Conservation (phyloP, 2,888 invertebrate genomes). For the Drosophila setosimentum region DNA sequence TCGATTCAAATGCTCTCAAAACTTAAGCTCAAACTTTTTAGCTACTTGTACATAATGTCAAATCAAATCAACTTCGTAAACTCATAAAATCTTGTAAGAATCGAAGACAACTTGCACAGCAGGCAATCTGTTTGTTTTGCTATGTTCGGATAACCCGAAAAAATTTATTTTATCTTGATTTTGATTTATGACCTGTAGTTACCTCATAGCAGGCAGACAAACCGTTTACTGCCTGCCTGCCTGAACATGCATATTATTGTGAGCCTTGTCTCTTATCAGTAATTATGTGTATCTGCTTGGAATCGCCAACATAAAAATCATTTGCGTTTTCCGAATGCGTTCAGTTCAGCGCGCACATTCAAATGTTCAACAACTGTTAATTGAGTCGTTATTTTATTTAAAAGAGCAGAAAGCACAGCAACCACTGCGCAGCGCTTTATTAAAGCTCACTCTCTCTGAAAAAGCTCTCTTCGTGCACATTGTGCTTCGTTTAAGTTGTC, state of each 20-base stretch:
- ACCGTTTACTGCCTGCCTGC: constrained; percentile 53
- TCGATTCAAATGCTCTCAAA: not conserved
- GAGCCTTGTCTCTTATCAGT: constrained; percentile 27
- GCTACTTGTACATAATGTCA: not conserved
- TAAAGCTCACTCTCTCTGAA: constrained; percentile 24
- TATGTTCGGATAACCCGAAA: not conserved
- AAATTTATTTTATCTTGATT: not conserved
- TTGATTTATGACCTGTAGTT: constrained; percentile 34
- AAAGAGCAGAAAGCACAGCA: constrained; percentile 12
- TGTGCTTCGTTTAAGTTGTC: constrained; percentile 17
- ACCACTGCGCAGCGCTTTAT: constrained; percentile 10
- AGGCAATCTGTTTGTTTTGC: not conserved
- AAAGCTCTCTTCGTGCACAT: constrained; percentile 47
- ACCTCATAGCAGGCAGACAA: not conserved
- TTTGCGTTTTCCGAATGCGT: constrained; percentile 3
- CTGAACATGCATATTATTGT: constrained; percentile 13
- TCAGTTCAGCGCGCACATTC: constrained; percentile 36
- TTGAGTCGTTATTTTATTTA: not conserved
- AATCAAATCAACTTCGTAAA: not conserved
- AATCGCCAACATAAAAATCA: constrained; percentile 32
- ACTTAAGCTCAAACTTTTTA: not conserved
- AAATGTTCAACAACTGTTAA: constrained; percentile 14
- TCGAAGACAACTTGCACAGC: not conserved
- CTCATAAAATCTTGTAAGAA: not conserved
- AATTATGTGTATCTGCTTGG: not conserved